Conservation (phyloP, 2,113 vertebrate species). For the Podiceps cristatus region DNA sequence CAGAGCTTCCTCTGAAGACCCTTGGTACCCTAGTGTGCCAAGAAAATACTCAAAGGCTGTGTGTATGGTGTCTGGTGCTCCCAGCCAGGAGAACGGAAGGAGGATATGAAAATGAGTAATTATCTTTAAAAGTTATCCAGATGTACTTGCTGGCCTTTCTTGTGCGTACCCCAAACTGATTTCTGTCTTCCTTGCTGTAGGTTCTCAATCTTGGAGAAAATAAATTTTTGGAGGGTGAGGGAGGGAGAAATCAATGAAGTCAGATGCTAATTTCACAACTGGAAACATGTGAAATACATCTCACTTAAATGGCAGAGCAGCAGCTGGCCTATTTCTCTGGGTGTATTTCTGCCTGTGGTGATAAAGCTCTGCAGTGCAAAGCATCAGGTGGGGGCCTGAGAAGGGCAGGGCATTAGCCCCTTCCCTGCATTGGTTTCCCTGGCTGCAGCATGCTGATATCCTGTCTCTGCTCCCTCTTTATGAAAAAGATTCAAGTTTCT, state of each 20-base stretch:
- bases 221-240: not conserved
- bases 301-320: not conserved
- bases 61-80: not conserved
- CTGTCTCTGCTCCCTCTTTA: not conserved
- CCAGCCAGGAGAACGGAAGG: not conserved
- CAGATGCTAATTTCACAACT: constrained; percentile 1
- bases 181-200: not conserved
- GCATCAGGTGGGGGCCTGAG: not conserved
- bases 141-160: not conserved
- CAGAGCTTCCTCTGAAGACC: not conserved
- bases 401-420: not conserved
- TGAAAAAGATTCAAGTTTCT: not conserved
- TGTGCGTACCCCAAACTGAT: not conserved
- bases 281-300: not conserved
- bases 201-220: constrained; percentile 2
- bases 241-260: not conserved
- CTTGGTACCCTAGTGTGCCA: not conserved
- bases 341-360: not conserved
- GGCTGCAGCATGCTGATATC: not conserved
- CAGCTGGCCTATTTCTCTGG: not conserved
- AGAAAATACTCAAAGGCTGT: not conserved
- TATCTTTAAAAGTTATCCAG: not conserved
- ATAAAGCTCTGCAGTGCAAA: not conserved
- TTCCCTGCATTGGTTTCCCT: not conserved
- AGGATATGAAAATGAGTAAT: not conserved